Evolutionary conservation across 1,140 invertebrate genomes (phyloP).

Genomic region (Drosophila nikananu): DNA sequence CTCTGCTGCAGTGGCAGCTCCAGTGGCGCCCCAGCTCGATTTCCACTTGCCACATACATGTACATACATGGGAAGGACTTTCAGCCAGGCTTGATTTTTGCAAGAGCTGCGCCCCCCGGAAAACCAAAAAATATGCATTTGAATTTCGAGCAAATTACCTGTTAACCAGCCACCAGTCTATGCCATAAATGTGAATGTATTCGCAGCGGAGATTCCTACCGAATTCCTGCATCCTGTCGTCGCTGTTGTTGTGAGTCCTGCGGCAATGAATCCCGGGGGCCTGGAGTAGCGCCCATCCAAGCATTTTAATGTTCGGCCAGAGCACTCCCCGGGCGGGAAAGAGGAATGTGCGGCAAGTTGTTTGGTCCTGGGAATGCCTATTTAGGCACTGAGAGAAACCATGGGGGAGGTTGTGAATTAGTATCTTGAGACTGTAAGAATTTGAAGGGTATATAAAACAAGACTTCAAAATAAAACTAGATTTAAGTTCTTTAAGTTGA

Average conservation of each 20-base stretch:
- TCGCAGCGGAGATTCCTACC: constrained; percentile 13
- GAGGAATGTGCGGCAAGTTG: constrained; percentile 15
- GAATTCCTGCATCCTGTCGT: constrained; percentile 11
- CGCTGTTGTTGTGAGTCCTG: constrained; percentile 7
- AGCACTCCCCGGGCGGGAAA: background rate
- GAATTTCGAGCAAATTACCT: constrained; percentile 23
- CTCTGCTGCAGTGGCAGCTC: background rate
- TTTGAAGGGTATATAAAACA: too few relatives aligned
- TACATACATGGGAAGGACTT: background rate
- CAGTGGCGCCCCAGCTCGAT: background rate
- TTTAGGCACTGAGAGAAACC: background rate
- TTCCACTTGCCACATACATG: constrained; percentile 1
- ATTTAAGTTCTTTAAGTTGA: too few relatives aligned
- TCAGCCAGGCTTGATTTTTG: background rate
- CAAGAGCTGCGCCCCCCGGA: background rate
- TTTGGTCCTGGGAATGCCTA: constrained; percentile 12
- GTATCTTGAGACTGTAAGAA: too few relatives aligned
- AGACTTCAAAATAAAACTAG: too few relatives aligned
- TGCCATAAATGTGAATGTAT: constrained; percentile 25
- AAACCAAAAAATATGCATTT: constrained; percentile 1
- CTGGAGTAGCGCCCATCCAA: constrained; percentile 3
- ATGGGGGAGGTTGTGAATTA: rapidly evolving
- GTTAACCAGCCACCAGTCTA: constrained; percentile 13
- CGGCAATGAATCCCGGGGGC: constrained; percentile 12
- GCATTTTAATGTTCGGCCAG: constrained; percentile 19